These are phyloP conservation scores for Ceratitis capitata DNA, from an alignment of 1,140 invertebrate genomes.

Conservation along the genomic window DNA sequence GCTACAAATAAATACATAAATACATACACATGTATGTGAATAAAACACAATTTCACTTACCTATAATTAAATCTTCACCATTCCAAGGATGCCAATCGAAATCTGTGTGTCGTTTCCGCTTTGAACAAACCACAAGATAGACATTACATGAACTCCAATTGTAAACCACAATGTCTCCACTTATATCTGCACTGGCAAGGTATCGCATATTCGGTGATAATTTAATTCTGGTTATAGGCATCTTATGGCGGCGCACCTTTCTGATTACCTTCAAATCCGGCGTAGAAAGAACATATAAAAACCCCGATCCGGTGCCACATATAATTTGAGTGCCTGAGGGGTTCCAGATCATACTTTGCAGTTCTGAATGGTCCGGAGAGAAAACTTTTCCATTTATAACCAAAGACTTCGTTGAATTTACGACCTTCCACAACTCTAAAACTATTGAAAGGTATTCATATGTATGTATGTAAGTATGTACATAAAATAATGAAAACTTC, in stretches of 20 bases:
- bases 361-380: slow-evolving; percentile 40
- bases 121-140: slow-evolving; percentile 28
- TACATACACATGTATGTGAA: neutral
- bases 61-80: slow-evolving; percentile 52
- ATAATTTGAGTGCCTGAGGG: slow-evolving; percentile 47
- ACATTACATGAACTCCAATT: slow-evolving; percentile 45
- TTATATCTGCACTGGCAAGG: slow-evolving; percentile 53
- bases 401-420: slow-evolving; percentile 46
- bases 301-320: slow-evolving; percentile 52
- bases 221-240: slow-evolving; percentile 48
- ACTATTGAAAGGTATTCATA: slow-evolving; percentile 44
- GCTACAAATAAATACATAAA: too few relatives aligned
- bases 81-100: slow-evolving; percentile 64
- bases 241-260: slow-evolving; percentile 46
- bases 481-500: too few relatives aligned
- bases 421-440: slow-evolving; percentile 55
- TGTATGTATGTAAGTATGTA: too few relatives aligned
- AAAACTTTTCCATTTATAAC: slow-evolving; percentile 53
- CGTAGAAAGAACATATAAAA: slow-evolving; percentile 47
- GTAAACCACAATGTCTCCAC: slow-evolving; percentile 53
- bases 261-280: slow-evolving; percentile 46
- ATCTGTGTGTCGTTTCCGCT: slow-evolving; percentile 29
- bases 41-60: slow-evolving; percentile 46
- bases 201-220: slow-evolving; percentile 54
- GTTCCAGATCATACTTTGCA: slow-evolving; percentile 57